Percentiles rank a stretch among this genome's conserved stretches.
phyloP scores from a whole-genome alignment of 2,888 invertebrate species.

The Drosophila kanekoi region DNA sequence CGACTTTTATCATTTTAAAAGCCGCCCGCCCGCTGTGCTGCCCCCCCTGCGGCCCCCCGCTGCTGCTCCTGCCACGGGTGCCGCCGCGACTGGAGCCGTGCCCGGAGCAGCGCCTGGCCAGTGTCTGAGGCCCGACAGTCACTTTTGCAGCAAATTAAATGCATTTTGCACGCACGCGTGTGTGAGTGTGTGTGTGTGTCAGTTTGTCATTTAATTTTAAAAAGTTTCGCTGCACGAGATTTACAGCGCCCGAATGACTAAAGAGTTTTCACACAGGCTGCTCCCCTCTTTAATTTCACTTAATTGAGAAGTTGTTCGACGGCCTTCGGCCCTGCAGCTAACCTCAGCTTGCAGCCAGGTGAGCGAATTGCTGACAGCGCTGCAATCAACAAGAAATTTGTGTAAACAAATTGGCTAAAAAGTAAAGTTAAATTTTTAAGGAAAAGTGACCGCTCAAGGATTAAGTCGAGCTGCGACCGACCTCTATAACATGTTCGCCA shows the following conservation, averaged over 20 bases:
- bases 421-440: background rate
- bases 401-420: slow-evolving; percentile 35
- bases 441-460: slow-evolving; percentile 31
- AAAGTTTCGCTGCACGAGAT: slow-evolving; percentile 72
- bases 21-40: slow-evolving; percentile 45
- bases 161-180: slow-evolving; percentile 67
- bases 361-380: slow-evolving; percentile 26
- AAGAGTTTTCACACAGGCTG: slow-evolving; percentile 25
- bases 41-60: slow-evolving; percentile 18
- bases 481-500: background rate
- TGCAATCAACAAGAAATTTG: slow-evolving; percentile 62
- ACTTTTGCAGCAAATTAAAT: slow-evolving; percentile 79
- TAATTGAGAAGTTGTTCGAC: slow-evolving; percentile 71
- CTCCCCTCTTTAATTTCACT: slow-evolving; percentile 56
- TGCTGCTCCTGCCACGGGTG: slow-evolving; percentile 50
- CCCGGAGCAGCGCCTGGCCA: slow-evolving; percentile 32
- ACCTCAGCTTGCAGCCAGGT: slow-evolving; percentile 10
- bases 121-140: slow-evolving; percentile 50
- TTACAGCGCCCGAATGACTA: slow-evolving; percentile 65
- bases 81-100: slow-evolving; percentile 77
- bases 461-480: slow-evolving; percentile 8
- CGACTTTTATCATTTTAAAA: slow-evolving; percentile 80
- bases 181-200: slow-evolving; percentile 28
- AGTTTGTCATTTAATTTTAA: slow-evolving; percentile 71
- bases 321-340: slow-evolving; percentile 37